Base-by-base conservation (phyloP, 2,797 vertebrate genomes). In the Decapterus maruadsi region DNA sequence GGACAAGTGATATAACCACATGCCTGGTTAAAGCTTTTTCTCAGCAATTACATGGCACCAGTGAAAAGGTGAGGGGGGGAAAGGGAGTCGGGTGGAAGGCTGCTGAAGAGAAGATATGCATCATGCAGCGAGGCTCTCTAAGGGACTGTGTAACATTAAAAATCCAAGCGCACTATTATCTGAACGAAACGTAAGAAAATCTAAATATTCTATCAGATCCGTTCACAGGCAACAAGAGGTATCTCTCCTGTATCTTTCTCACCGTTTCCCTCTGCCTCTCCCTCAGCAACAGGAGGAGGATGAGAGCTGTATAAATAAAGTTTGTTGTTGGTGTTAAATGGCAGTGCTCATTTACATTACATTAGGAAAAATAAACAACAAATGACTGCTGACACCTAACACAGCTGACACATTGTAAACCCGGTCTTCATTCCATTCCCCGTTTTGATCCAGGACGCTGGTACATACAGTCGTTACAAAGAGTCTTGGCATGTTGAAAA, bases 401-500 rank as follows among this genome's bases (percentile, higher is more conserved):
- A 43, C 46, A 72, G 36, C 14, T 61, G 67, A 20, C 19, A 22
- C 8, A 13, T 38, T 46, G 20, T 29, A 72, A 61, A 60, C 4
- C 34, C 12, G 14, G 31, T 51, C 31, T 26, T 53, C 10, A 63
- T 12, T n/a, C 19, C 19, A 26, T 26, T 26, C 26, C 26, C 12
- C 38, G 55, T 60, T 64, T 34, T 34, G 31, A 34, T 34, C 31
- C 31, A 34, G 1, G 31, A 34, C 6, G 31, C 31, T 34, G 31
- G 31, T 5, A 34, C 31, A 34, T 34, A 34, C 31, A 34, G 31
- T 40, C 9, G 8, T 40, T 40, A 11, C 50, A 80, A 53, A 78
- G 45, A 64, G 36, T 71, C 68, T 68, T 26, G 56, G 51, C 62
- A 26, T 73, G 67, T 69, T 40, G 73, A 66, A 84, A 86, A 68